Percentiles rank a stretch among this genome's conserved stretches.
phyloP scores from a whole-genome alignment of 2,797 vertebrate genomes.

The Miichthys miiuy region DNA sequence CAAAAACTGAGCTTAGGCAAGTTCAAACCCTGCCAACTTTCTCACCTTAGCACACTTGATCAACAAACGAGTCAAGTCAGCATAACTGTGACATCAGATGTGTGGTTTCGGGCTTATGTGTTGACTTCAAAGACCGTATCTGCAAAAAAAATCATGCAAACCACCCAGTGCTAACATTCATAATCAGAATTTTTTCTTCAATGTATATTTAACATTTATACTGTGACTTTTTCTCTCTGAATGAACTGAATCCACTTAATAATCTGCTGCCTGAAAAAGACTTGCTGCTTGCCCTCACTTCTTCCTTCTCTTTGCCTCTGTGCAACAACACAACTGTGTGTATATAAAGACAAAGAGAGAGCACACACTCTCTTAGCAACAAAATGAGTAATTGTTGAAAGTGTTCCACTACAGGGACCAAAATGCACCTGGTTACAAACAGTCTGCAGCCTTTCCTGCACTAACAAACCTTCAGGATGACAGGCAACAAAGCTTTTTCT shows the following conservation, averaged over 20 bases:
- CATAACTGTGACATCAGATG: not conserved
- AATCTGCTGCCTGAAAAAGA: conserved; percentile 6
- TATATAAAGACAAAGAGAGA: not conserved
- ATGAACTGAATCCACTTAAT: not conserved
- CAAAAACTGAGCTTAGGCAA: not conserved
- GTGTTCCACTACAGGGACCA: not conserved
- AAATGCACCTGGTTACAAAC: conserved; percentile 32
- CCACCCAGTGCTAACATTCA: too few species aligned
- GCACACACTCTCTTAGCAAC: not conserved
- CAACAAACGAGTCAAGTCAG: not conserved
- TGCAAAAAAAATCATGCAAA: too few species aligned
- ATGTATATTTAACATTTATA: too few species aligned
- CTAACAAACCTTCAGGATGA: conserved; percentile 39
- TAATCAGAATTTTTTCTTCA: too few species aligned
- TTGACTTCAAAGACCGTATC: too few species aligned
- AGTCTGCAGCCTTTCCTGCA: conserved; percentile 24
- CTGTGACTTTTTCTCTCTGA: too few species aligned
- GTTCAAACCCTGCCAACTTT: not conserved
- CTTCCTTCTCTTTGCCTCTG: not conserved
- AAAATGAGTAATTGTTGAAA: conserved; percentile 7
- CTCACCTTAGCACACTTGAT: not conserved
- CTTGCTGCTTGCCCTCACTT: not conserved
- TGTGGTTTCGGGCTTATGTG: not conserved
- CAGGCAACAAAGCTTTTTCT: conserved; percentile 26
- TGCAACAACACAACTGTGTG: not conserved